A percentile compares a stretch with the other conserved stretches of the same genome.
phyloP scores from a whole-genome alignment of 2,113 vertebrate species.

The Platichthys flesus region DNA sequence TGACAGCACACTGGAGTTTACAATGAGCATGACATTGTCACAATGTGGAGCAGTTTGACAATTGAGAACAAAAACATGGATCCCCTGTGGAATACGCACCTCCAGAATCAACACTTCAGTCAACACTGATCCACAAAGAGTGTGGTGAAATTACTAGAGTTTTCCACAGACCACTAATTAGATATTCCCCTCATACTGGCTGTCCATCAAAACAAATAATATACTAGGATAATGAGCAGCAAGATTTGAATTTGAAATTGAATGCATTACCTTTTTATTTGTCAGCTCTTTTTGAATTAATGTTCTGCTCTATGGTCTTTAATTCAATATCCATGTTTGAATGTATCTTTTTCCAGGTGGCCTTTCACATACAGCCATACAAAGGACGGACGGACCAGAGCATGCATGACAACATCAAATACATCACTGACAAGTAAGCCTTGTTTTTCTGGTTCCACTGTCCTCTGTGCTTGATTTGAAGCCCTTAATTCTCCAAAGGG shows the following conservation, averaged over 20 bases:
- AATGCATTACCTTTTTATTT: slow-evolving; percentile 1
- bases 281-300: slow-evolving; percentile 19
- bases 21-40: background rate
- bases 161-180: slow-evolving; percentile 1
- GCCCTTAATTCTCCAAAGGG: background rate
- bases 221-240: slow-evolving; percentile 2
- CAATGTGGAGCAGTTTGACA: too few species aligned
- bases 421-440: slow-evolving; percentile 91
- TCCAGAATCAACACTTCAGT: background rate
- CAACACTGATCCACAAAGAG: slow-evolving; percentile 7
- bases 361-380: slow-evolving; percentile 92
- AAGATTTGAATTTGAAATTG: background rate
- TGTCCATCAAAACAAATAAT: slow-evolving; percentile 4
- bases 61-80: background rate
- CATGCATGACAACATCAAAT: slow-evolving; percentile 90
- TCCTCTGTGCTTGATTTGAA: background rate
- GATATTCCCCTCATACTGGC: background rate
- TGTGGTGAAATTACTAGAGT: background rate
- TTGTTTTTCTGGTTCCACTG: background rate
- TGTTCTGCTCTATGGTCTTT: background rate
- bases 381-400: slow-evolving; percentile 89
- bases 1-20: too few species aligned
- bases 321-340: background rate
- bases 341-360: slow-evolving; percentile 82
- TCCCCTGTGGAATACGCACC: background rate